Percentiles rank a stretch among this genome's conserved stretches.
phyloP scores from a whole-genome alignment of 2,113 vertebrate species.

The Bubalus kerabau region DNA sequence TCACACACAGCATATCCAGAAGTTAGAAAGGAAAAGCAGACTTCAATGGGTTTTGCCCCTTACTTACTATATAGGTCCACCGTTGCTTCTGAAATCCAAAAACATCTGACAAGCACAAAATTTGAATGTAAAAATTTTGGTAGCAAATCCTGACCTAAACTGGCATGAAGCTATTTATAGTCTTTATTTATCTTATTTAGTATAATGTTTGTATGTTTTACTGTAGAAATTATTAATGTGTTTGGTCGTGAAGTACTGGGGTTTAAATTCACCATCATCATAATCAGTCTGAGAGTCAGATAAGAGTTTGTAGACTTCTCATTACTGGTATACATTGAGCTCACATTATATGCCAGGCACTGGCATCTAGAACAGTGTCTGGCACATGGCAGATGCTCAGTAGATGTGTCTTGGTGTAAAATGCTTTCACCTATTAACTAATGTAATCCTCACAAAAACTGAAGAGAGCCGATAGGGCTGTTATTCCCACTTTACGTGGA shows the following conservation, averaged over 20 bases:
- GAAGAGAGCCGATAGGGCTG: background rate
- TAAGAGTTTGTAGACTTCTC: background rate
- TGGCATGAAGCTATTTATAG: background rate
- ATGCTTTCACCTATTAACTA: background rate
- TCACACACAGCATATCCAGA: background rate
- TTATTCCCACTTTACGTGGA: background rate
- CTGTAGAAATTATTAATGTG: background rate
- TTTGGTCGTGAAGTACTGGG: background rate
- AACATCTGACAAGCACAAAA: background rate
- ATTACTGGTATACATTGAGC: background rate
- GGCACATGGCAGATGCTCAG: background rate
- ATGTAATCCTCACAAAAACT: background rate
- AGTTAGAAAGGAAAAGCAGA: slow-evolving; percentile 4
- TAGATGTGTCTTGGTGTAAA: background rate
- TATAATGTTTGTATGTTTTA: background rate
- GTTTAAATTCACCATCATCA: background rate
- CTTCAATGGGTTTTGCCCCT: background rate
- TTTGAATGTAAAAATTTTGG: background rate
- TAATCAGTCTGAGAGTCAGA: background rate
- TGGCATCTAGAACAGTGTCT: background rate
- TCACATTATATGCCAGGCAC: background rate
- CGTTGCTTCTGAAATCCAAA: slow-evolving; percentile 11
- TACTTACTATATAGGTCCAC: background rate
- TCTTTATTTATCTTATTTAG: background rate
- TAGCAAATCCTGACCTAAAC: background rate